Conservation (phyloP, 2,113 vertebrate species). For the Ictalurus furcatus region DNA sequence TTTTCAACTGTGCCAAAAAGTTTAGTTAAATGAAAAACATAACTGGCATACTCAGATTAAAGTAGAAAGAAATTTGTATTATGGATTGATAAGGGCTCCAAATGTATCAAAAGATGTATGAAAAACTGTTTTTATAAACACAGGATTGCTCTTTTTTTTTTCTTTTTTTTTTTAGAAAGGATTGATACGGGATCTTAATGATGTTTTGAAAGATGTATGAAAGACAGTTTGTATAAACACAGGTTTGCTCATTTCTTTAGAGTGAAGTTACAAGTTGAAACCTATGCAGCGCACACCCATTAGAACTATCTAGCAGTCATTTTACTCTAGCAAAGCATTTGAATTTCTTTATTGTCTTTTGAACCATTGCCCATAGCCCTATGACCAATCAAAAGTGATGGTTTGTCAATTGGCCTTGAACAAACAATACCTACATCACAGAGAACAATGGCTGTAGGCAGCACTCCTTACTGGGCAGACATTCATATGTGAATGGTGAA, state of each 20-base stretch:
- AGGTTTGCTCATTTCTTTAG: background rate
- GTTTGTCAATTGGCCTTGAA: conserved; percentile 17
- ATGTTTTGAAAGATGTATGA: background rate
- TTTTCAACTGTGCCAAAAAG: background rate
- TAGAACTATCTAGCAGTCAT: background rate
- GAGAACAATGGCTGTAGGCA: conserved; percentile 20
- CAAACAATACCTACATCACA: conserved; percentile 16
- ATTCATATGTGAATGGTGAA: conserved; percentile 3
- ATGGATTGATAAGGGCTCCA: background rate
- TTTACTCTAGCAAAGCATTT: background rate
- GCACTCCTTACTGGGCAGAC: background rate
- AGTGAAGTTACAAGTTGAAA: background rate
- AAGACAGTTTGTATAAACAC: background rate
- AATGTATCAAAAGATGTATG: background rate
- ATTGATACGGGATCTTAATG: background rate
- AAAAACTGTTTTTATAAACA: background rate
- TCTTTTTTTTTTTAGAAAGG: background rate
- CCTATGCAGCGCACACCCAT: background rate
- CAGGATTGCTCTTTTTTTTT: background rate
- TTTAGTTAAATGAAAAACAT: too few species aligned
- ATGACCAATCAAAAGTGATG: conserved; percentile 17
- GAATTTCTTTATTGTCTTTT: background rate
- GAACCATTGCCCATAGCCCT: background rate
- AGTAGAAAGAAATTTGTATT: background rate
- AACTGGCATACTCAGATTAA: background rate